Evolutionary conservation across 2,797 vertebrate genomes (phyloP), one percentile per base, ranked within the genome.

Genomic region (Dallia pectoralis): DNA sequence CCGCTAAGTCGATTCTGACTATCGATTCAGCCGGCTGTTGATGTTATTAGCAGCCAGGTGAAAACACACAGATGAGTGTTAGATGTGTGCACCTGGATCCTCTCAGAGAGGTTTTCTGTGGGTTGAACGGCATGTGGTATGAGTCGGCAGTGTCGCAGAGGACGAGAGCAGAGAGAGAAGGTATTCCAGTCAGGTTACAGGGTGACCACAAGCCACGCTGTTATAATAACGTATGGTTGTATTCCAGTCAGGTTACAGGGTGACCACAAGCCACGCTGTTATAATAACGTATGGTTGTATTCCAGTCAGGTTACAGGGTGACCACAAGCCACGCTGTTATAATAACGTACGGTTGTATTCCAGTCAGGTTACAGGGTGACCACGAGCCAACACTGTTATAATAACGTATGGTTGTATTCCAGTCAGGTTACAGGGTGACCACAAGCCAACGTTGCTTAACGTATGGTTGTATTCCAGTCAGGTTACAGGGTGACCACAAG

Each of bases 91-190:
- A 82, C 47, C 72, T 74, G 33, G 47, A 76, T 79, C 14, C 83
- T 73, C 53, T 27, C 53, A 25, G 69, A 84, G 77, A 68, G 84
- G 74, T 80, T 66, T 84, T 81, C 78, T 71, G 84, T 88, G 77
- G 86, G 87, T 62, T 88, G 87, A 81, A 82, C 87, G 85, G 80
- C 85, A 81, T 79, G 78, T 78, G 74, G 72, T 74, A 77, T 92
- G 91, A 91, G 84, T 92, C 90, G 91, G 82, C 82, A 79, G 80
- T 84, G 85, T 76, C 88, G 87, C 89, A 86, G 90, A 89, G 88
- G 90, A 88, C 86, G 85, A 87, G 71, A 88, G 84, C 68, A 79
- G 85, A 86, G 75, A 87, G 72, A 88, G 87, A 89, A 87, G 85
- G 85, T 77, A 83, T 89, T 85, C 89, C 86, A 84, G 87, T 88